Base-by-base conservation (phyloP, 2,797 vertebrate genomes). In the Rachycentron canadum region DNA sequence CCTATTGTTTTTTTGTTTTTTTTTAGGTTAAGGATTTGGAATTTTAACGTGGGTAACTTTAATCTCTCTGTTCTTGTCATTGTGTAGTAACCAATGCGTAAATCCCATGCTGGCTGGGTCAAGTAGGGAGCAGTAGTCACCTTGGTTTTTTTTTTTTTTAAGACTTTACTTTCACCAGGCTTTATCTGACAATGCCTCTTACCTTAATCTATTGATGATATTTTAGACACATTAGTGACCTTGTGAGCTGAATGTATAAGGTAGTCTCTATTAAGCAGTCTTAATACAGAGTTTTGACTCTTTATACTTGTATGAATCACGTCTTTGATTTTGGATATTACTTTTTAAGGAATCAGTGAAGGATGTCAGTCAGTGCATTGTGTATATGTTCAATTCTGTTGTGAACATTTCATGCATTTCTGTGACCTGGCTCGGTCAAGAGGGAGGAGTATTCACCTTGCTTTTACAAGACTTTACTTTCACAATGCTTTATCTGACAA, bases 241-340 rank as follows among this genome's bases (percentile, higher is more conserved):
- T 82, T 84, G 81, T 76, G 17, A 50, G 66, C 21, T 78, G 69
- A 84, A 75, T 86, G 73, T 43, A 72, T 84, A 78, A 84, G 73
- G 41, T 23, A 23, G 52, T 41, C 38, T 78, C 49, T 62, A 30
- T 82, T 64, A 50, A 23, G 34, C 10, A 60, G 75, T 55, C 30
- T 50, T 67, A 49, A 71, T 70, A 49, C 38, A 57, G 49, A 73
- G 52, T 81, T 68, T 65, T 30, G 58, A 65, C 59, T 73, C 43
- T 81, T 87, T 79, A 72, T 70, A 40, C 79, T 82, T 70, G 40
- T n/a, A 49, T 77, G 60, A 84, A 65, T 55, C 56, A 68, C 62
- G 52, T 59, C 50, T 66, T 63, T 78, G 43, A 73, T 66, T 84
- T 73, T 62, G 26, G 49, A 61, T 78, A 52, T 69, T 61, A 45